Evolutionary conservation across 92 coral and sea anemone species (phyloP).

Genomic region (Pocillopora grandis): DNA sequence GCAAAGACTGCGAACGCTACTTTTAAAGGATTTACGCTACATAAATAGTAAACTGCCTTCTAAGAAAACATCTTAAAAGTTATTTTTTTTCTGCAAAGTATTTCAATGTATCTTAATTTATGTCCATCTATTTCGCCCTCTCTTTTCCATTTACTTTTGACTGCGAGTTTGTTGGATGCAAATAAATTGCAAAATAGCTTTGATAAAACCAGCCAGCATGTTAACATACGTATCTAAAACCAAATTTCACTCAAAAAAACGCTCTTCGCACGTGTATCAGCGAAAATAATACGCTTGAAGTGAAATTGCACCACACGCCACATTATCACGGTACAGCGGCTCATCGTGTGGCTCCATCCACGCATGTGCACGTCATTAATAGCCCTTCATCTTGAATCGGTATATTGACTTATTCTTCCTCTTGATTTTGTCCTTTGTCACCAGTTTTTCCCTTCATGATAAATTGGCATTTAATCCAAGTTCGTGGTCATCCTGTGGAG

Average conservation of each 20-base stretch:
- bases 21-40: no score
- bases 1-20: no score
- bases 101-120: no score
- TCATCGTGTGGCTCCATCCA: neutral
- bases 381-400: constrained; percentile 6
- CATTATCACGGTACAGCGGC: neutral
- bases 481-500: constrained; percentile 40
- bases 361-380: neutral
- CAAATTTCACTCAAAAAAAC: neutral
- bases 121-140: neutral
- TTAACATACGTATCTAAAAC: neutral
- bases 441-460: neutral
- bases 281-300: neutral
- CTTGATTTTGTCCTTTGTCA: neutral
- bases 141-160: neutral
- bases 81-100: no score
- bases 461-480: constrained; percentile 18
- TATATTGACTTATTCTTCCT: constrained; percentile 3
- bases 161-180: neutral
- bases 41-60: no score
- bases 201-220: neutral
- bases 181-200: neutral
- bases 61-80: no score
- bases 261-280: neutral
- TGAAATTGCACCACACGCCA: neutral